Percentiles rank a stretch among this genome's conserved stretches.
These are phyloP conservation scores for Hydrocynus forskahlii DNA, from an alignment of 2,797 vertebrate species.

Conservation along the genomic window DNA sequence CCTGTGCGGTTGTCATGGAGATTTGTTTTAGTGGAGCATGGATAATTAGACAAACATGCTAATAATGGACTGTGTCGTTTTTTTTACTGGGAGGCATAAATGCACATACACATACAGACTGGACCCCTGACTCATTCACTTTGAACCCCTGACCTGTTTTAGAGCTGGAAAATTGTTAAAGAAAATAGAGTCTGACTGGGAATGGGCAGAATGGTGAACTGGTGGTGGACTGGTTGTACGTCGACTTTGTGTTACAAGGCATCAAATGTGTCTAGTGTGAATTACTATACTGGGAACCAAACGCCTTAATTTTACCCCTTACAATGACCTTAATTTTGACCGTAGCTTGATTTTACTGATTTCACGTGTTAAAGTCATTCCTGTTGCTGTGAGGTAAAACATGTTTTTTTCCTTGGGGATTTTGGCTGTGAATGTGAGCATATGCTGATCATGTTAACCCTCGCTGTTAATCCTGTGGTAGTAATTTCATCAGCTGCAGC, in stretches of 20 bases:
- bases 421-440: background rate
- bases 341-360: background rate
- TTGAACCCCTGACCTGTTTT: conserved; percentile 26
- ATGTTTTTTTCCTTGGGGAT: background rate
- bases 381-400: background rate
- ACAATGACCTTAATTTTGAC: too few relatives aligned
- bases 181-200: background rate
- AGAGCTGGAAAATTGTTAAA: conserved; percentile 13
- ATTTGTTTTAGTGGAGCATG: conserved; percentile 72
- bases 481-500: background rate
- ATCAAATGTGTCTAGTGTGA: background rate
- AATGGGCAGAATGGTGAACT: background rate
- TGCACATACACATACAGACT: conserved; percentile 60
- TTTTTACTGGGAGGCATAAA: conserved; percentile 66
- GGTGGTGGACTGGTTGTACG: conserved; percentile 2
- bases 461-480: conserved; percentile 27
- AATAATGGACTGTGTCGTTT: conserved; percentile 68
- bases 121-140: conserved; percentile 27
- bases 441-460: conserved; percentile 24
- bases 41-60: conserved; percentile 71
- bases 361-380: background rate
- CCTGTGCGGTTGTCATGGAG: conserved; percentile 80
- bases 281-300: background rate
- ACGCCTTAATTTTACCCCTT: too few relatives aligned
- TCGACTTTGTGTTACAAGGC: too few relatives aligned